Percentiles rank a stretch among this genome's conserved stretches.
These are phyloP conservation scores for Zapornia atra DNA, from an alignment of 2,113 vertebrate genomes.

Conservation along the genomic window DNA sequence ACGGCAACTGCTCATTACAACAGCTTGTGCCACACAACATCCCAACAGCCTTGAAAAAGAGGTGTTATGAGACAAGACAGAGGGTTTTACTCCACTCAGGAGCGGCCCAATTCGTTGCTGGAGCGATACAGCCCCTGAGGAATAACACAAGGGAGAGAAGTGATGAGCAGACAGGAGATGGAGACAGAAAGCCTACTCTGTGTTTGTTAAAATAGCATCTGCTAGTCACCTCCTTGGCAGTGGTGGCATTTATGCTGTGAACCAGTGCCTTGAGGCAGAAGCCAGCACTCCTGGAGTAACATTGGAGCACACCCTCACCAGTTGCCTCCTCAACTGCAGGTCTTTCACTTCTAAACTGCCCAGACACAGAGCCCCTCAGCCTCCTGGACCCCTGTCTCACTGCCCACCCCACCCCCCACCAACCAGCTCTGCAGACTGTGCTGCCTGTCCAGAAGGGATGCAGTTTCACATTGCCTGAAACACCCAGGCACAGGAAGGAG, in stretches of 20 bases:
- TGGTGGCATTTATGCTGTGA: neutral
- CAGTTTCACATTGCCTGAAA: neutral
- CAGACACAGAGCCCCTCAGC: neutral
- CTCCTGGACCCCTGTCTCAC: neutral
- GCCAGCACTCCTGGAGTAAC: neutral
- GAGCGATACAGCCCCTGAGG: neutral
- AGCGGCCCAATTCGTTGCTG: neutral
- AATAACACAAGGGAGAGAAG: neutral
- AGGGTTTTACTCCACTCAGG: neutral
- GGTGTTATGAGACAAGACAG: neutral
- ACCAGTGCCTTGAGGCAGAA: neutral
- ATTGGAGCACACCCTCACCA: neutral
- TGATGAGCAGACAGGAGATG: neutral
- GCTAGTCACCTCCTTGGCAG: neutral
- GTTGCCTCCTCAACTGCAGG: neutral
- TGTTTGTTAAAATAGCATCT: neutral
- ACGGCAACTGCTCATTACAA: rapidly evolving
- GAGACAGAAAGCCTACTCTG: neutral
- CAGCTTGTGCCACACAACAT: neutral
- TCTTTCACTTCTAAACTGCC: neutral
- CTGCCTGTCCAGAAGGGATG: neutral
- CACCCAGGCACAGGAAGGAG: neutral
- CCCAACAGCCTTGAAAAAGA: neutral
- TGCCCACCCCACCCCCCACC: too few relatives aligned
- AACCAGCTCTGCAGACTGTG: neutral